phyloP scores from a whole-genome alignment of 2,113 vertebrate species.

The Nycticryphes semicollaris region DNA sequence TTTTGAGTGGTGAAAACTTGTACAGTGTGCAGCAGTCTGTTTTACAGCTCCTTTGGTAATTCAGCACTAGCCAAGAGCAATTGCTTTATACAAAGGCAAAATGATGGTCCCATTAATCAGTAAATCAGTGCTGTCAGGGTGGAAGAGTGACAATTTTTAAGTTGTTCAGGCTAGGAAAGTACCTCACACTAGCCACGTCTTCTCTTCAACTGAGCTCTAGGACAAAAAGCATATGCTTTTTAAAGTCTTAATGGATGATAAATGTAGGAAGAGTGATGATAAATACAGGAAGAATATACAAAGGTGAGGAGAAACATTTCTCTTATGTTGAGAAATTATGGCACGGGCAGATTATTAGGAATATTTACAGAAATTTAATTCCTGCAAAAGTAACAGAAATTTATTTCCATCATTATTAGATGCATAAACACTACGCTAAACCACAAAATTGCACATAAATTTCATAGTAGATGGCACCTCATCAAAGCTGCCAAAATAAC shows the following conservation, averaged over 20 bases:
- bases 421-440: neutral
- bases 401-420: neutral
- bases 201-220: neutral
- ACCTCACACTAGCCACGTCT: neutral
- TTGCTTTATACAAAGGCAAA: neutral
- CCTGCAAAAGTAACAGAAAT: neutral
- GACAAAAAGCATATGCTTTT: neutral
- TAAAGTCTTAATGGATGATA: neutral
- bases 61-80: neutral
- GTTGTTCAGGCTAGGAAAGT: neutral
- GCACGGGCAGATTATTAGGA: neutral
- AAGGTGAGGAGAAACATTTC: neutral
- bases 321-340: neutral
- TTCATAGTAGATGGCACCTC: neutral
- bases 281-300: neutral
- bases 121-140: neutral
- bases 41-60: neutral
- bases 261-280: neutral
- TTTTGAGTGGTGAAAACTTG: neutral
- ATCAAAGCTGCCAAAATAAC: neutral
- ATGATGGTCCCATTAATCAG: slow-evolving; percentile 7
- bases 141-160: neutral
- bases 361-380: neutral
- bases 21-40: neutral
- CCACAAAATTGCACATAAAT: neutral